A percentile compares a stretch with the other conserved stretches of the same genome.
Conservation (phyloP, 2,113 vertebrate genomes). For the Anser brachyrhynchus region DNA sequence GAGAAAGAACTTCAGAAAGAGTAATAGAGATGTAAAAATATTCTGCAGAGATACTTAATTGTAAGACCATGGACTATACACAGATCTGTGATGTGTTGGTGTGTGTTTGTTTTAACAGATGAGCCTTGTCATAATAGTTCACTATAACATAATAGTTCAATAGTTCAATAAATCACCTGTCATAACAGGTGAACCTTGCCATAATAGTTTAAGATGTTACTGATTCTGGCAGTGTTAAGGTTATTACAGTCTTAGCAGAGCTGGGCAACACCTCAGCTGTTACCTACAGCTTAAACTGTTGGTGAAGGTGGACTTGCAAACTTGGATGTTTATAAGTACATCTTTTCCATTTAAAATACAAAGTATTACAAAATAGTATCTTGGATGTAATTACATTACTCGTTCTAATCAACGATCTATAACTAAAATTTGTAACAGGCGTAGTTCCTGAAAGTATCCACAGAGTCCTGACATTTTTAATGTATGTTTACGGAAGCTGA, state of each 20-base stretch:
- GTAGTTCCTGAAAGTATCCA: neutral
- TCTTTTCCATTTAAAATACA: neutral
- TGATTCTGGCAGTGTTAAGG: neutral
- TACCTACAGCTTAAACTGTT: neutral
- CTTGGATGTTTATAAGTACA: neutral
- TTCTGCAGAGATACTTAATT: neutral
- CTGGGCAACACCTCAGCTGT: neutral
- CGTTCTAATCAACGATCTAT: neutral
- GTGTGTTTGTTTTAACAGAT: neutral
- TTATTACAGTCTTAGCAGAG: neutral
- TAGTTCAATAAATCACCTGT: too few relatives aligned
- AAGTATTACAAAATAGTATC: neutral
- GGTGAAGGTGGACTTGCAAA: neutral
- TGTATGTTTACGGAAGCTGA: neutral
- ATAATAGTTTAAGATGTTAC: neutral
- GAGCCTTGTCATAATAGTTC: neutral
- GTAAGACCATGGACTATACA: neutral
- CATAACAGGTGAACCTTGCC: neutral
- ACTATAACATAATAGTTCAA: too few relatives aligned
- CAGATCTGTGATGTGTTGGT: accelerated
- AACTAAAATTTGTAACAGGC: neutral
- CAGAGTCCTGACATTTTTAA: neutral
- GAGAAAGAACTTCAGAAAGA: neutral
- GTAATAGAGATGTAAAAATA: neutral
- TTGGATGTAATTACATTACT: neutral